phyloP scores from a whole-genome alignment of 2,888 invertebrate genomes.

The Syritta pipiens region DNA sequence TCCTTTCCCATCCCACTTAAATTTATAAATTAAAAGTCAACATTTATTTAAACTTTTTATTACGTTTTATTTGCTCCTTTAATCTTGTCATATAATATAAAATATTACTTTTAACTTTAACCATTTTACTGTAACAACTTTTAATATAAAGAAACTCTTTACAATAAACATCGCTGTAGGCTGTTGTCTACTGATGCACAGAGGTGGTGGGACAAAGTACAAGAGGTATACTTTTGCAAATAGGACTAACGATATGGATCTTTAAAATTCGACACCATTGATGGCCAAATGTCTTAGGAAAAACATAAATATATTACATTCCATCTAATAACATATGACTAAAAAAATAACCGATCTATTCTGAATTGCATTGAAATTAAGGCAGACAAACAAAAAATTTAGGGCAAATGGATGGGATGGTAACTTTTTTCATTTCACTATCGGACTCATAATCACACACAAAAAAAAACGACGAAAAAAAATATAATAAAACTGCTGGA shows the following conservation, averaged over 20 bases:
- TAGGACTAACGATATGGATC: constrained; percentile 10
- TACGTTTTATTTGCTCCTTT: constrained; percentile 62
- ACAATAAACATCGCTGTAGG: constrained; percentile 43
- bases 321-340: constrained; percentile 20
- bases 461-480: constrained; percentile 22
- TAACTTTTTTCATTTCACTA: constrained; percentile 21
- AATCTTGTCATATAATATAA: constrained; percentile 61
- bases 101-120: constrained; percentile 54
- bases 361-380: constrained; percentile 12
- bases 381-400: constrained; percentile 1
- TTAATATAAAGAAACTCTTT: constrained; percentile 43
- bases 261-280: no score
- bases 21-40: no score
- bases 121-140: constrained; percentile 53
- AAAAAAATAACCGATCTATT: not conserved
- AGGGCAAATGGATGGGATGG: constrained; percentile 3
- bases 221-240: no score
- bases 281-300: constrained; percentile 28
- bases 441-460: constrained; percentile 48
- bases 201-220: not conserved
- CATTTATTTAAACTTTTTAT: constrained; percentile 26
- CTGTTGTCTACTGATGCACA: constrained; percentile 7
- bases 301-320: constrained; percentile 43
- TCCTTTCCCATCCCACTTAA: no score
- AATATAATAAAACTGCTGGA: constrained; percentile 53